Evolutionary conservation across 2,113 vertebrate genomes (phyloP).

Genomic region (Melierax canorus): DNA sequence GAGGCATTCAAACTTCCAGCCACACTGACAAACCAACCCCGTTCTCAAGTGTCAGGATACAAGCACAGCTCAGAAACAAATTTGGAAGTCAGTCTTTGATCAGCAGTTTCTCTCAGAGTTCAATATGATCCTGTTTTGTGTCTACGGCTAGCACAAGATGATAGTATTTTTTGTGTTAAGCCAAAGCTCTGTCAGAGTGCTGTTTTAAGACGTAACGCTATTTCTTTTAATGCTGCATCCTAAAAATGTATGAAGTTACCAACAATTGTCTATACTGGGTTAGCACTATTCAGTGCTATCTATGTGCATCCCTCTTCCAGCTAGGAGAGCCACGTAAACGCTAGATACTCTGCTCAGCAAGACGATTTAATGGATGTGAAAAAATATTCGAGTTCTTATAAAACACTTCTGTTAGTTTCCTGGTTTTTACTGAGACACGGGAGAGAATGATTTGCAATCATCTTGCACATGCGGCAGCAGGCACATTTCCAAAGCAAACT

Average conservation of each 20-base stretch:
- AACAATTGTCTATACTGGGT: neutral
- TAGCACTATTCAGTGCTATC: neutral
- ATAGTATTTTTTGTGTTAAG: neutral
- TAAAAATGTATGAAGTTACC: neutral
- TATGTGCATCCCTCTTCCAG: neutral
- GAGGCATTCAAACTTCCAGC: slow-evolving; percentile 18
- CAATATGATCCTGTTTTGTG: neutral
- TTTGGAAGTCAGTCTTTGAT: neutral
- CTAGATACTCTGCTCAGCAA: neutral
- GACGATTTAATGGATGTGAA: rapidly evolving
- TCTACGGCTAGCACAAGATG: neutral
- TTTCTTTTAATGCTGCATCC: neutral
- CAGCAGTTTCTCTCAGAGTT: neutral
- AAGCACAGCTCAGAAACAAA: neutral
- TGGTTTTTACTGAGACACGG: rapidly evolving
- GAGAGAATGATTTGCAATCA: neutral
- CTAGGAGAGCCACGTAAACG: rapidly evolving
- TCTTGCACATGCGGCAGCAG: neutral
- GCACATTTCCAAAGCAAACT: neutral
- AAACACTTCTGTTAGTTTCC: neutral
- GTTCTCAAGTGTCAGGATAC: neutral
- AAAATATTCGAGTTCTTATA: neutral
- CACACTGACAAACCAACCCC: neutral
- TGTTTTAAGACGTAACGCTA: neutral
- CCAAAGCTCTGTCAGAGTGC: neutral